Percentiles rank a stretch among this genome's conserved stretches.
These are phyloP conservation scores for Muscicapa striata DNA, from an alignment of 2,797 vertebrate species.

Conservation along the genomic window DNA sequence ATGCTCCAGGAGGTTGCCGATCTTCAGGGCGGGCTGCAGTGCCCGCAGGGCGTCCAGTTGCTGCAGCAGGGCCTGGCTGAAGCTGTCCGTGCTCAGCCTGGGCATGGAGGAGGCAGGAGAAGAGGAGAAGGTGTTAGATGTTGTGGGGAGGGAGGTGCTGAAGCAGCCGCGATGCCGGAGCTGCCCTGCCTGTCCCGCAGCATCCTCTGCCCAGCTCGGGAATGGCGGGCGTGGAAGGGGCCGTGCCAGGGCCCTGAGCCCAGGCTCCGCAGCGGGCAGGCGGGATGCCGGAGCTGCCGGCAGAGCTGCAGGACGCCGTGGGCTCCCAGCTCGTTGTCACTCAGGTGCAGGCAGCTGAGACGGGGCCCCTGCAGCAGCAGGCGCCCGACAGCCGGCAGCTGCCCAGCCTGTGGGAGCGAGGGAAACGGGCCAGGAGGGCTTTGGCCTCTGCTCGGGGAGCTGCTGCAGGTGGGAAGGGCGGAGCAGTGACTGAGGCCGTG, in stretches of 20 bases:
- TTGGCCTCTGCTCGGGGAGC: too few species aligned
- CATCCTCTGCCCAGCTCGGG: rapidly evolving
- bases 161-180: rapidly evolving
- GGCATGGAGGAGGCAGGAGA: neutral
- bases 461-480: too few species aligned
- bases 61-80: neutral
- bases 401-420: too few species aligned
- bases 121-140: neutral
- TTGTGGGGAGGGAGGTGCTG: neutral
- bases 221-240: neutral
- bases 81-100: neutral
- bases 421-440: too few species aligned
- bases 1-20: too few species aligned
- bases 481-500: too few species aligned
- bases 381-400: too few species aligned
- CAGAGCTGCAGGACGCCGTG: neutral
- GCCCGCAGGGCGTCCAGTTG: neutral
- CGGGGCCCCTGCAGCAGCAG: rapidly evolving
- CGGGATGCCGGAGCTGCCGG: neutral
- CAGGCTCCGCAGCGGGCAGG: neutral
- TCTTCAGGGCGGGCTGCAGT: too few species aligned
- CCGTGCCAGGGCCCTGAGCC: neutral
- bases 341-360: constrained; percentile 25
- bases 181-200: rapidly evolving
- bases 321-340: neutral